Evolutionary conservation across 1,140 invertebrate species (phyloP).

Genomic region (Drosophila burlai): DNA sequence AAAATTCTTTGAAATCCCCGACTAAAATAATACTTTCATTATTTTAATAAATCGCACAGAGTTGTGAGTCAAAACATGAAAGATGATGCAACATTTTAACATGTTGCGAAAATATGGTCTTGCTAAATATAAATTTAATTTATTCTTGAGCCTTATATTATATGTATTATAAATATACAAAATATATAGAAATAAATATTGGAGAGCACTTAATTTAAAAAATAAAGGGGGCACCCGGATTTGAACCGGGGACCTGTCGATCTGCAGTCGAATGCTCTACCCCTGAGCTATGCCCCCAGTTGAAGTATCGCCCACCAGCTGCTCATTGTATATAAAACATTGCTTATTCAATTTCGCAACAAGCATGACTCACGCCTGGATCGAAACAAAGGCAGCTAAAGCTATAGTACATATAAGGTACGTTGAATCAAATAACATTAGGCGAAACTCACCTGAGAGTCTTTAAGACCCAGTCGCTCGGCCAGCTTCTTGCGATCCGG

Average conservation of each 20-base stretch:
- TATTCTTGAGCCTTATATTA: background rate
- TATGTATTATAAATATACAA: background rate
- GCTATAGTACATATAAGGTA: background rate
- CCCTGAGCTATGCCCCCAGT: constrained; percentile 94
- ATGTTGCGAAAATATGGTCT: background rate
- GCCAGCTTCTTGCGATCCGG: constrained; percentile 98
- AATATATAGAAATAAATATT: background rate
- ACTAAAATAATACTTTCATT: too few species aligned
- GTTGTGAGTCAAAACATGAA: background rate
- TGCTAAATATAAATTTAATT: background rate
- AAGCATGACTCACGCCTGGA: background rate
- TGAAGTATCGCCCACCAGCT: background rate
- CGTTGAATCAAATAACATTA: background rate
- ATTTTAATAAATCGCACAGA: too few species aligned
- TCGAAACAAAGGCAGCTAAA: background rate
- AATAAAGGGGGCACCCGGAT: constrained; percentile 95
- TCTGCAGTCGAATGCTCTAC: constrained; percentile 97
- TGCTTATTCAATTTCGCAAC: background rate
- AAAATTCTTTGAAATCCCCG: too few species aligned
- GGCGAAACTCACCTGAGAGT: constrained; percentile 92
- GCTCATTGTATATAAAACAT: background rate
- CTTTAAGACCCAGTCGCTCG: constrained; percentile 97
- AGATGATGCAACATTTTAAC: background rate
- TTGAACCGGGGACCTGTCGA: constrained; percentile 98
- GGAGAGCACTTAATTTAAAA: background rate